Percentiles rank a stretch among this genome's conserved stretches.
phyloP scores from a whole-genome alignment of 2,888 invertebrate genomes.

The Axea sp. region DNA sequence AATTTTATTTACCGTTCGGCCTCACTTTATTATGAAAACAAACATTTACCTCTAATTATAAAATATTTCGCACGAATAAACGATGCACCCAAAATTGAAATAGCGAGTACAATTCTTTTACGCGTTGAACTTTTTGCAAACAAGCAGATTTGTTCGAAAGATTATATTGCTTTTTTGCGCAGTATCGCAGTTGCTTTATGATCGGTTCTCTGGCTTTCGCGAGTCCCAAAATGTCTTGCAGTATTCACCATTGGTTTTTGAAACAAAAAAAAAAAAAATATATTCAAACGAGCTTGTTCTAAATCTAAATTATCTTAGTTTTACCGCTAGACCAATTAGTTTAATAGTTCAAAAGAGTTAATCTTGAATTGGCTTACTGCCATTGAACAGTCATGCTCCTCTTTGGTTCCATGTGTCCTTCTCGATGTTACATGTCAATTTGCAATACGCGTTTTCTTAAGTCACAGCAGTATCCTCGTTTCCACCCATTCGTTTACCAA shows the following conservation, averaged over 20 bases:
- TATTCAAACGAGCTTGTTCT: constrained; percentile 51
- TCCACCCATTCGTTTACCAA: neutral
- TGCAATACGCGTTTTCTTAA: constrained; percentile 33
- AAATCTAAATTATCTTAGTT: constrained; percentile 58
- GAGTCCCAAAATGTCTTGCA: no score
- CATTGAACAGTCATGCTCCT: constrained; percentile 57
- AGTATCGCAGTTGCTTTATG: no score
- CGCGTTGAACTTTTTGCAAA: no score
- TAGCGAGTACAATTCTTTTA: no score
- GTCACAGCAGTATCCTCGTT: constrained; percentile 16
- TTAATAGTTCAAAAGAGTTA: constrained; percentile 62
- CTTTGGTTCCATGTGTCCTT: constrained; percentile 47
- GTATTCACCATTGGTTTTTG: neutral
- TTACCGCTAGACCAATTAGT: constrained; percentile 60
- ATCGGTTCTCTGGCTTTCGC: no score
- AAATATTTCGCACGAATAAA: no score
- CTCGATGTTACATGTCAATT: constrained; percentile 59
- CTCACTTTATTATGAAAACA: no score
- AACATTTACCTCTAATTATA: no score
- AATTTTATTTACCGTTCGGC: no score
- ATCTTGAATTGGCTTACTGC: constrained; percentile 62
- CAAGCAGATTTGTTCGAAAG: no score
- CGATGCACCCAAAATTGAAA: no score
- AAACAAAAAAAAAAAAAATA: constrained; percentile 43
- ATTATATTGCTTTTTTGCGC: no score